Evolutionary conservation across 2,113 vertebrate species (phyloP), one percentile per base, ranked within the genome.

Genomic region (Anoplopoma fimbria): DNA sequence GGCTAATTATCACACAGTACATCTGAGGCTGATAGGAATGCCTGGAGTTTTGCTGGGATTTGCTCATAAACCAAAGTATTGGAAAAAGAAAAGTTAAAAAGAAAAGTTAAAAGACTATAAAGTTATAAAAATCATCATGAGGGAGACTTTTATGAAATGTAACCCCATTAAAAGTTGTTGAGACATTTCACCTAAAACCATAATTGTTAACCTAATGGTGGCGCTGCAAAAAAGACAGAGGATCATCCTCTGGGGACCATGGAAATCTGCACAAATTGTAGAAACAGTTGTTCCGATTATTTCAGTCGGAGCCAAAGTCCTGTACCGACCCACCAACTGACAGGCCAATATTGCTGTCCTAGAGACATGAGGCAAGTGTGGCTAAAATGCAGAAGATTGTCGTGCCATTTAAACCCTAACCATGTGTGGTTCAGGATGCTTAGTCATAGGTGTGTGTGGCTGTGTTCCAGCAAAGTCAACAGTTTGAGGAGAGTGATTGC

Each of bases 401-500:
- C 63, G n/a, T 61, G 58, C 70, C 75, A 77, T 49, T 88, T 72
- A 84, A 77, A 82, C 27, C 1, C n/a, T 51, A 47, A 77, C 81
- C 73, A 65, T 75, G 77, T 14, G 2, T 8, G 4, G 29, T 75
- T 78, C 1, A 4, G 60, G 38, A 40, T 72, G 79, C 91, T 85
- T 69, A 75, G 77, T 89, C 86, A 87, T 58, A 64, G 57, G 10
- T 68, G 29, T 69, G 58, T 67, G 74, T 71, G 81, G 36, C 33
- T 74, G 65, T 49, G 75, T 31, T 80, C 57, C 47, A 63, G 55
- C 77, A 85, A 89, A 77, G 85, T 84, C 78, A 87, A 53, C 42
- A 23, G 69, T 86, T 85, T 69, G 9, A 42, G 69, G 55, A 81
- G 83, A 86, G 36, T 82, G 72, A 91, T 82, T 75, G 87, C 79